Percentiles rank a stretch among this genome's conserved stretches.
phyloP scores from a whole-genome alignment of 2,888 invertebrate genomes.

The Drosophila prostipennis region DNA sequence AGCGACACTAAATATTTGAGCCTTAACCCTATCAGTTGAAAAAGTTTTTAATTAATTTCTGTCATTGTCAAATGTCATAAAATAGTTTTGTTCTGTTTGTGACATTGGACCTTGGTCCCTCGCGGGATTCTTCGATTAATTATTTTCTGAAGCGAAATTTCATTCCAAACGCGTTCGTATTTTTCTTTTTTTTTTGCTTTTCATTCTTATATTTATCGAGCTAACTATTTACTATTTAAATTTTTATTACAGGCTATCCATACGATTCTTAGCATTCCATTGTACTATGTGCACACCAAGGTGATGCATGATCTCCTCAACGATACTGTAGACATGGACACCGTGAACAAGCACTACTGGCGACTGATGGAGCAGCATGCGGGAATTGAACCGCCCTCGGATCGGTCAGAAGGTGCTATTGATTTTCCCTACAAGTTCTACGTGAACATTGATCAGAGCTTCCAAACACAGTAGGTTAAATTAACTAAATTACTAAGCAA shows the following conservation, averaged over 20 bases:
- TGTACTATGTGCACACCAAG: slow-evolving; percentile 88
- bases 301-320: slow-evolving; percentile 89
- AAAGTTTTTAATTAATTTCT: too few relatives aligned
- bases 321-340: slow-evolving; percentile 86
- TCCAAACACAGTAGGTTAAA: slow-evolving; percentile 79
- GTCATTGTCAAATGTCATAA: too few relatives aligned
- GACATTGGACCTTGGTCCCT: too few relatives aligned
- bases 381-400: slow-evolving; percentile 88
- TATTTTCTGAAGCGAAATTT: too few relatives aligned
- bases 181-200: too few relatives aligned
- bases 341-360: slow-evolving; percentile 89
- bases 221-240: too few relatives aligned
- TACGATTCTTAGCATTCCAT: slow-evolving; percentile 89
- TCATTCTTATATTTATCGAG: too few relatives aligned
- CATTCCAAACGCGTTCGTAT: too few relatives aligned
- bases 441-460: slow-evolving; percentile 82
- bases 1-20: too few relatives aligned
- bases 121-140: too few relatives aligned
- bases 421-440: slow-evolving; percentile 92
- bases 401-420: slow-evolving; percentile 88
- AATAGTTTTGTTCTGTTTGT: too few relatives aligned
- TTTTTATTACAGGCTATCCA: slow-evolving; percentile 86
- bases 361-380: slow-evolving; percentile 87
- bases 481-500: rapidly evolving
- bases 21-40: too few relatives aligned